Conservation (phyloP, 1,140 invertebrate genomes). For the Tachypleus tridentatus region DNA sequence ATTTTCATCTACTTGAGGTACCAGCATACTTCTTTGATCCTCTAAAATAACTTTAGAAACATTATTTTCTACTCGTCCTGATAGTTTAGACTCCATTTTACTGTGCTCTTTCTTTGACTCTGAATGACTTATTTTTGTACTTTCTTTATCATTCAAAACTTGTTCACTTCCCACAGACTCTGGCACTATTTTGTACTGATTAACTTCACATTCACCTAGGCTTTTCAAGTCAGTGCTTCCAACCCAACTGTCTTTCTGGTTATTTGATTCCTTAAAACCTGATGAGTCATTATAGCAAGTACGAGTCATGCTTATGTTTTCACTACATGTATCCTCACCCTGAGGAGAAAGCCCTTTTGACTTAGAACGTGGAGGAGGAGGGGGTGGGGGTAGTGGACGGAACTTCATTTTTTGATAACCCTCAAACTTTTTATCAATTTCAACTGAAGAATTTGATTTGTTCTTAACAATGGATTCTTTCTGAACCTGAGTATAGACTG, state of each 20-base stretch:
- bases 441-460: neutral
- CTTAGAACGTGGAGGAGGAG: constrained; percentile 14
- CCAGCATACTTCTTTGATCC: neutral
- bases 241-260: too few relatives aligned
- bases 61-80: neutral
- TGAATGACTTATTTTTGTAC: neutral
- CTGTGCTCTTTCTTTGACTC: neutral
- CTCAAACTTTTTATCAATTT: constrained; percentile 4
- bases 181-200: constrained; percentile 2
- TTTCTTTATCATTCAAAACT: neutral
- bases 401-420: constrained; percentile 7
- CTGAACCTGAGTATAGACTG: constrained; percentile 14
- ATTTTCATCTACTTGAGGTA: constrained; percentile 14
- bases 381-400: constrained; percentile 15
- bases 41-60: neutral
- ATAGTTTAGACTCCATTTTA: constrained; percentile 1
- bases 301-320: neutral
- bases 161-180: neutral
- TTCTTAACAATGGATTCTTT: constrained; percentile 6
- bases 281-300: too few relatives aligned
- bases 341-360: constrained; percentile 7
- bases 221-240: too few relatives aligned
- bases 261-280: too few relatives aligned
- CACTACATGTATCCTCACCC: constrained; percentile 7
- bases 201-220: neutral